phyloP scores from a whole-genome alignment of 2,797 vertebrate species.

The Esox masquinongy region DNA sequence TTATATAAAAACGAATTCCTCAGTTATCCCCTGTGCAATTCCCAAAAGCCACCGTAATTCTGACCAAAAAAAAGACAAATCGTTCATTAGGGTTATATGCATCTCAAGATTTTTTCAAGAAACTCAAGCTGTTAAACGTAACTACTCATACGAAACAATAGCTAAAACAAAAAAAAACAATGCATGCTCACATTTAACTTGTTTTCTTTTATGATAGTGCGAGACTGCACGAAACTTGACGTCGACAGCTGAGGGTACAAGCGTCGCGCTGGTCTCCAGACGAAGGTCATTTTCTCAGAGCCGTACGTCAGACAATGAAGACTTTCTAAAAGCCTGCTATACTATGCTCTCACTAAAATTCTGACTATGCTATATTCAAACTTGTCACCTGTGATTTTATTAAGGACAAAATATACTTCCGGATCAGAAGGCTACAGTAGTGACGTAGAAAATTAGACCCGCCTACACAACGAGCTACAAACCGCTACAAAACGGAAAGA shows the following conservation, averaged over 20 bases:
- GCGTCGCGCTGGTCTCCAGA: neutral
- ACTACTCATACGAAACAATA: neutral
- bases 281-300: neutral
- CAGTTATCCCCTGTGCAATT: too few relatives aligned
- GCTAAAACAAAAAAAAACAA: neutral
- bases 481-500: neutral
- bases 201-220: conserved; percentile 14
- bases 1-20: too few relatives aligned
- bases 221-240: conserved; percentile 21
- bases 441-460: neutral
- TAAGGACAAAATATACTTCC: neutral
- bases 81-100: too few relatives aligned
- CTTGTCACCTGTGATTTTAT: neutral
- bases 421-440: neutral
- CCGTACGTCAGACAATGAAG: neutral
- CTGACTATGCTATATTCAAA: neutral
- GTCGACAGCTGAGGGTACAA: neutral
- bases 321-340: neutral
- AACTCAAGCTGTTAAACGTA: too few relatives aligned
- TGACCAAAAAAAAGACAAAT: too few relatives aligned
- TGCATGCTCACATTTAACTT: conserved; percentile 45
- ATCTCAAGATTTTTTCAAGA: too few relatives aligned
- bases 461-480: neutral
- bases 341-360: too few relatives aligned
- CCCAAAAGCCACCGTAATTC: too few relatives aligned